These are phyloP conservation scores for Heterotis niloticus DNA, from an alignment of 2,113 vertebrate species.

Conservation along the genomic window DNA sequence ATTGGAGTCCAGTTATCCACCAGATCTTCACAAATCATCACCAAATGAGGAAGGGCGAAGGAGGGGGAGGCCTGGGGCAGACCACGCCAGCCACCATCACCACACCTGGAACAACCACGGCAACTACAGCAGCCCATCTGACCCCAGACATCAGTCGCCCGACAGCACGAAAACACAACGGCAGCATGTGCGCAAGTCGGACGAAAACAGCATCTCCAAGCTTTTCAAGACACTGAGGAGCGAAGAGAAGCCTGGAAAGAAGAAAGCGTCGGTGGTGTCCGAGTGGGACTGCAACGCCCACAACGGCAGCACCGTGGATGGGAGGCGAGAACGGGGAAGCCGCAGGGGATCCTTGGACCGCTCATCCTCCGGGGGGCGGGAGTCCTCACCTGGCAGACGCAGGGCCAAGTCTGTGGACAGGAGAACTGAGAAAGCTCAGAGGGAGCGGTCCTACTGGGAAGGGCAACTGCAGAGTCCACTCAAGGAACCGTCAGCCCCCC, in stretches of 20 bases:
- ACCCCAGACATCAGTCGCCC: conserved; percentile 71
- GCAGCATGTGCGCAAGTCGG: conserved; percentile 67
- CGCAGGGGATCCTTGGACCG: conserved; percentile 78
- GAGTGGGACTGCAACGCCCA: conserved; percentile 63
- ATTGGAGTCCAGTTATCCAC: conserved; percentile 91
- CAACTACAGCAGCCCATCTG: conserved; percentile 63
- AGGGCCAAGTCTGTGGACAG: conserved; percentile 71
- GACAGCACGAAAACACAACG: conserved; percentile 63
- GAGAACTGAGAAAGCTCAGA: conserved; percentile 53
- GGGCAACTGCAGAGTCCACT: conserved; percentile 62
- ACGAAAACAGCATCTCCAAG: conserved; percentile 71
- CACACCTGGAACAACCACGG: conserved; percentile 83
- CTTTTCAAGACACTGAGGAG: conserved; percentile 69
- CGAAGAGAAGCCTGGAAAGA: conserved; percentile 66
- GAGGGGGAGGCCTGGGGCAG: conserved; percentile 64
- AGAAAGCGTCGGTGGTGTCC: conserved; percentile 59
- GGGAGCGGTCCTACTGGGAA: conserved; percentile 67
- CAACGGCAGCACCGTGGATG: conserved; percentile 73
- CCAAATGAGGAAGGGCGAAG: conserved; percentile 81
- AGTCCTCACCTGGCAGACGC: conserved; percentile 77
- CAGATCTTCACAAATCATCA: conserved; percentile 92
- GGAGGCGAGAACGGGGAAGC: conserved; percentile 51
- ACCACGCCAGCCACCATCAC: conserved; percentile 76
- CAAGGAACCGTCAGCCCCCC: conserved; percentile 52
- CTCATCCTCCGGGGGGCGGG: conserved; percentile 70